Base-by-base conservation (phyloP, 2,888 invertebrate genomes). In the Nomada fucata region DNA sequence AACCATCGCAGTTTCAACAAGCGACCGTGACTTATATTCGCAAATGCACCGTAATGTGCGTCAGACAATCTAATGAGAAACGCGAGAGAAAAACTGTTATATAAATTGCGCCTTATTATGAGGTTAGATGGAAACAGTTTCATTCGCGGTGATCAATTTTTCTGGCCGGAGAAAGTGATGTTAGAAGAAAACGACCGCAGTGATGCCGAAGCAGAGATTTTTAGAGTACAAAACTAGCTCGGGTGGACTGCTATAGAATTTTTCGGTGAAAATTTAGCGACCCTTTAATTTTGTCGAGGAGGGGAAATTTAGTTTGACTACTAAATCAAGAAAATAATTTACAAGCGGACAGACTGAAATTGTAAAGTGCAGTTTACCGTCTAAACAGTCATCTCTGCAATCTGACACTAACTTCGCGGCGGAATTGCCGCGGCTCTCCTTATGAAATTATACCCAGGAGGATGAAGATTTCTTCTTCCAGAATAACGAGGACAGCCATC, bases 281-380 rank as follows among this genome's bases (percentile, higher is more conserved):
- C 4, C 29, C 36, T 5, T 7, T 36, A 7, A 36, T 36, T 36
- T 36, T 18, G 15, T 9, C 2, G n/a, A 60, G 13, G 0, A 15
- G 18, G 5, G 2, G 4, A 18, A n/a, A 26, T 36, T 67, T 29
- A 13, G 1, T 57, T 42, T 52, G 44, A 68, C 73, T 71, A 60
- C 36, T 29, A 53, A 76, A 72, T 69, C 63, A 50, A 44, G 69
- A 60, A 80, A 79, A 85, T 86, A 77, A 85, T 85, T 83, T 53
- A 68, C 74, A 52, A 63, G 70, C 60, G 15, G 53, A n/a, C 23
- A 71, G 53, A 70, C 29, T 61, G 79, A 77, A 76, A 65, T 65
- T 61, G 76, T 63, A 60, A 83, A 79, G 44, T 44, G 50, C 67
- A 55, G 74, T 79, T 83, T 79, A 73, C 65, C 29, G 63, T 75